Evolutionary conservation across 2,113 vertebrate species (phyloP), one percentile per base, ranked within the genome.

Genomic region (Tympanuchus pallidicinctus): DNA sequence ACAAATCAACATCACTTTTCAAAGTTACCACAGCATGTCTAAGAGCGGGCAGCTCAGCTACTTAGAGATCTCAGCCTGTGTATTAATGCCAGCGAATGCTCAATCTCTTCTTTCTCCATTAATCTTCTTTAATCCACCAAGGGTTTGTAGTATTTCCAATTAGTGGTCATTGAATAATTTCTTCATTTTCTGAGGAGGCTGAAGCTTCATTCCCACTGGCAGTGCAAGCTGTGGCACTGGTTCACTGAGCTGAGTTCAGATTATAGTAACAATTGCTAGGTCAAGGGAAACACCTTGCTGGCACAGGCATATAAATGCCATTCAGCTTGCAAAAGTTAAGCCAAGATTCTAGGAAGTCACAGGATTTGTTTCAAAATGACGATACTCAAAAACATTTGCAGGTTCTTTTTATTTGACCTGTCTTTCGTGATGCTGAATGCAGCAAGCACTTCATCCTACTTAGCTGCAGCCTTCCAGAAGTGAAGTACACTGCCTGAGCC

Each of bases 341-440:
- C 17, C 12, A 5, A 61, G 64, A 28, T 30, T 65, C 57, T 21
- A 34, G 71, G 67, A 32, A 82, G 82, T 28, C 54, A 40, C 3
- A 10, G 80, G 72, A 52, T 90, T 79, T 86, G 86, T 18, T 74
- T 82, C 3, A 3, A 30, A 86, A 47, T 42, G 56, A 13, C 1
- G 0, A 5, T 11, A 28, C 81, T 80, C 80, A 28, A 40, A 34
- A 77, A 5, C 88, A n/a, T 59, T 43, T 83, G 67, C 76, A 65
- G 78, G 45, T 77, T 90, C 88, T 77, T 88, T 60, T 28, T 11
- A 11, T 52, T 22, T 92, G 92, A 88, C 93, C 85, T 93, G 95
- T 95, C 42, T 80, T 95, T 91, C 28, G n/a, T 22, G 64, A 11
- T 59, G 56, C 86, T 82, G 77, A 77, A 20, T 74, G 86, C 73